Evolutionary conservation across 1,140 invertebrate genomes (phyloP).

Genomic region (Drosophila kanapiae): DNA sequence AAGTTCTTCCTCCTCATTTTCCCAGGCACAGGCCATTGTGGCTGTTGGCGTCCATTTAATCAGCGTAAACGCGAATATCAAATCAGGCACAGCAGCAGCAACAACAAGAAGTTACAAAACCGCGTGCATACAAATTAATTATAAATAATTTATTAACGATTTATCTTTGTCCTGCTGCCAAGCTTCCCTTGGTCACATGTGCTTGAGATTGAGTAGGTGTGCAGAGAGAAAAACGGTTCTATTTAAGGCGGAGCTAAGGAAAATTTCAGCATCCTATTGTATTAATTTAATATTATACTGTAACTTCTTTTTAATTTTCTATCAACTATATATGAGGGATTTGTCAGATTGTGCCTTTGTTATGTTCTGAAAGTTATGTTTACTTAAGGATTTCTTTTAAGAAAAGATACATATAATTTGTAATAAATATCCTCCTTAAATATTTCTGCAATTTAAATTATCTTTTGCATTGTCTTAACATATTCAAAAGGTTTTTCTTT

Average conservation of each 20-base stretch:
- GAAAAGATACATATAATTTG: too few species aligned
- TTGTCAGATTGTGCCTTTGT: too few species aligned
- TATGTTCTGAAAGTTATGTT: too few species aligned
- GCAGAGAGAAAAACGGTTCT: conserved; percentile 3
- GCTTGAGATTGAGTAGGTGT: conserved; percentile 50
- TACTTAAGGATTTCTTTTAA: too few species aligned
- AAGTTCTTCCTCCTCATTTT: conserved; percentile 26
- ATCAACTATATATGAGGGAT: too few species aligned
- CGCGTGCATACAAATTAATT: conserved; percentile 81
- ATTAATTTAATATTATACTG: too few species aligned
- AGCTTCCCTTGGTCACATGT: conserved; percentile 50
- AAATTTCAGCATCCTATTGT: background rate
- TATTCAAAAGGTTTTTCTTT: background rate
- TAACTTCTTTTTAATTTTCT: too few species aligned
- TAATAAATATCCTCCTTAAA: too few species aligned
- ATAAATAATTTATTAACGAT: conserved; percentile 84
- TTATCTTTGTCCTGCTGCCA: conserved; percentile 78
- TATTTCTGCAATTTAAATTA: background rate
- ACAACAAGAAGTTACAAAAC: conserved; percentile 59
- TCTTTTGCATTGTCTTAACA: background rate
- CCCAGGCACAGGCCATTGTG: conserved; percentile 19
- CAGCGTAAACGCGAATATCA: conserved; percentile 82
- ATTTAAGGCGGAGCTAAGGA: background rate
- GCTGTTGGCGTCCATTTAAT: conserved; percentile 75
- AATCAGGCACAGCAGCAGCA: conserved; percentile 55